Evolutionary conservation across 2,888 invertebrate species (phyloP).

Genomic region (Agonopterix alstromeriana): DNA sequence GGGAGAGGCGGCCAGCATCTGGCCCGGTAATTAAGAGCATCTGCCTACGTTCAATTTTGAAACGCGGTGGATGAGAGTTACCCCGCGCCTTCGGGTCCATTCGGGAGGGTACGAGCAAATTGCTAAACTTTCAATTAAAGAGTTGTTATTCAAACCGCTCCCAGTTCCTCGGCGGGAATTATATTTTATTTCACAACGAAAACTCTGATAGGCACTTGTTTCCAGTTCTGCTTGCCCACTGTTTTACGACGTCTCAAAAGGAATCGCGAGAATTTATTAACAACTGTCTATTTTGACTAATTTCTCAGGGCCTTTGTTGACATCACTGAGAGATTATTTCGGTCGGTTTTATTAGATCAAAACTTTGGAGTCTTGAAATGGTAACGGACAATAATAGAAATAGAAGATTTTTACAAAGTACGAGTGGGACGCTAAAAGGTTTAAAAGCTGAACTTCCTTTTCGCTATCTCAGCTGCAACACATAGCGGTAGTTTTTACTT

Average conservation of each 20-base stretch:
- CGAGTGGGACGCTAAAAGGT: not conserved
- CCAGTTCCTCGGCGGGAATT: constrained; percentile 56
- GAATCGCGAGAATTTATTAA: constrained; percentile 46
- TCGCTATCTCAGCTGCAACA: constrained; percentile 1
- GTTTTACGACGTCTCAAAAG: constrained; percentile 49
- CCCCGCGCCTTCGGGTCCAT: constrained; percentile 64
- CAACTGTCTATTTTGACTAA: constrained; percentile 39
- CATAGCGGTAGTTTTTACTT: constrained; percentile 3
- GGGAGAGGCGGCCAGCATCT: constrained; percentile 55
- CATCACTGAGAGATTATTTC: constrained; percentile 7
- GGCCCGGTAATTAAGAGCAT: constrained; percentile 73
- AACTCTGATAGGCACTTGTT: constrained; percentile 61
- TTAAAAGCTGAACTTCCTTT: constrained; percentile 3
- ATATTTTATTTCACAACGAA: constrained; percentile 67
- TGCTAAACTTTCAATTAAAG: constrained; percentile 78
- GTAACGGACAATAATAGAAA: not conserved
- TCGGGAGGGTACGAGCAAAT: constrained; percentile 72
- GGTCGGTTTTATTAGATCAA: not conserved
- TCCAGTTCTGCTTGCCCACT: constrained; percentile 47
- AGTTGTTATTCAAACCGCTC: constrained; percentile 75
- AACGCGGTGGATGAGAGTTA: constrained; percentile 69
- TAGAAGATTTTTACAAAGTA: too few relatives aligned
- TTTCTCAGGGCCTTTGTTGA: constrained; percentile 18
- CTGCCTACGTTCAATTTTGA: constrained; percentile 76
- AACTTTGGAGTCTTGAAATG: not conserved